phyloP scores from a whole-genome alignment of 2,888 invertebrate genomes.

The Himalopsyche kuldschensis region DNA sequence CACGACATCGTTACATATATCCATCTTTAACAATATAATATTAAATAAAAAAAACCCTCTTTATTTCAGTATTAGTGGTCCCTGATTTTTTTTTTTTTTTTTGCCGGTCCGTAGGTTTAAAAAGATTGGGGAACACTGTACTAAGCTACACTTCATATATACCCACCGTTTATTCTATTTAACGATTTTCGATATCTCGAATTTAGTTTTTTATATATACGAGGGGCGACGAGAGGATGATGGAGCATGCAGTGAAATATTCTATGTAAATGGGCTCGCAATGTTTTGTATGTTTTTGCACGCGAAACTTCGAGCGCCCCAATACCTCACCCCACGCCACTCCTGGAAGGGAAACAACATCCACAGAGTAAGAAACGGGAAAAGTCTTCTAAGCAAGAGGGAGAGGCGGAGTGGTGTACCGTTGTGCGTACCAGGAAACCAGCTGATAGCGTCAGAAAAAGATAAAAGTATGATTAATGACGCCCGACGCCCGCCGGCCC shows the following conservation, averaged over 20 bases:
- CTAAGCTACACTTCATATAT: neutral
- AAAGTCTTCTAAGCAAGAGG: neutral
- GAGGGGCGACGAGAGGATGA: neutral
- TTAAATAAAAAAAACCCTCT: too few species aligned
- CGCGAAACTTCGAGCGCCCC: neutral
- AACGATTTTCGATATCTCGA: neutral
- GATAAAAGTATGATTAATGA: constrained; percentile 59
- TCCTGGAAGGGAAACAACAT: neutral
- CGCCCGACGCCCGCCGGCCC: constrained; percentile 19
- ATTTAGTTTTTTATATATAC: neutral
- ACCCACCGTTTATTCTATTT: neutral
- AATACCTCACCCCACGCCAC: neutral
- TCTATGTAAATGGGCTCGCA: constrained; percentile 27
- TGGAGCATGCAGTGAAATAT: neutral
- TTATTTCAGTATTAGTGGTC: too few species aligned
- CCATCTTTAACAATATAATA: too few species aligned
- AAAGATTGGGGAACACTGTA: too few species aligned
- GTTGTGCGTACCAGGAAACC: constrained; percentile 43
- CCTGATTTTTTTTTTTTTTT: too few species aligned
- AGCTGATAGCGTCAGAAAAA: constrained; percentile 61
- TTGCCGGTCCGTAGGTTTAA: too few species aligned
- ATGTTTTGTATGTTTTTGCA: constrained; percentile 26
- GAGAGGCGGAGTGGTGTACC: neutral
- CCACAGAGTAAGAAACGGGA: neutral
- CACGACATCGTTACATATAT: too few species aligned